Base-by-base conservation (phyloP, 2,888 invertebrate genomes). In the Drosophila anceps region DNA sequence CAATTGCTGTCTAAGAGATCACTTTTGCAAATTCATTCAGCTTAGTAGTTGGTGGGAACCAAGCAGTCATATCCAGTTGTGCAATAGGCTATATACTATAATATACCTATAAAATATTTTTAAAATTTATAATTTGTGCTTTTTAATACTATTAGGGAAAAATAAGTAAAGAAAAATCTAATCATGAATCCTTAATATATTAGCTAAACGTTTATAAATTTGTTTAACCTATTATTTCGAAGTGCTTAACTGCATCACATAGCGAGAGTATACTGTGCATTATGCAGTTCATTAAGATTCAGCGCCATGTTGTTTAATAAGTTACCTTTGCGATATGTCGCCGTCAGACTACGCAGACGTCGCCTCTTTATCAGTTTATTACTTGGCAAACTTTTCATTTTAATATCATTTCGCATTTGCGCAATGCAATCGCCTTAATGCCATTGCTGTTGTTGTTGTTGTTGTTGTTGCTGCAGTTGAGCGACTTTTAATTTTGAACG, bases 401-500 rank as follows among this genome's bases (percentile, higher is more conserved):
- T 86, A 88, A 88, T 84, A 90, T 87, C 84, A 80, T 82, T 50
- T 89, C 79, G 85, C 82, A 87, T 79, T 83, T 81, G 88, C 79
- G 87, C 77, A 77, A 76, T 83, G 79, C 87, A 76, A 81, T 81
- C 61, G 81, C 67, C 64, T 77, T 64, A 67, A 75, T 74, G 79
- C 41, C 73, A 73, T 46, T 63, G 41, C n/a, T 8, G 77, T 53
- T 76, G 62, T 55, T 55, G 37, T 15, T 29, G 60, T 24, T 48
- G 44, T 62, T 73, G 73, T 51, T 66, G 76, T 55, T 76, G 62
- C 24, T 67, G 71, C 71, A 73, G 77, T 76, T 82, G 84, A 85
- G 90, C 82, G 90, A 85, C 91, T 91, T 91, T 91, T 88, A 91
- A 91, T 91, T 91, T 91, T 88, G 75, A 84, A 91, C 92, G 91